These are phyloP conservation scores for Mactromeris polynyma DNA, from an alignment of 2,888 invertebrate genomes.

Conservation along the genomic window DNA sequence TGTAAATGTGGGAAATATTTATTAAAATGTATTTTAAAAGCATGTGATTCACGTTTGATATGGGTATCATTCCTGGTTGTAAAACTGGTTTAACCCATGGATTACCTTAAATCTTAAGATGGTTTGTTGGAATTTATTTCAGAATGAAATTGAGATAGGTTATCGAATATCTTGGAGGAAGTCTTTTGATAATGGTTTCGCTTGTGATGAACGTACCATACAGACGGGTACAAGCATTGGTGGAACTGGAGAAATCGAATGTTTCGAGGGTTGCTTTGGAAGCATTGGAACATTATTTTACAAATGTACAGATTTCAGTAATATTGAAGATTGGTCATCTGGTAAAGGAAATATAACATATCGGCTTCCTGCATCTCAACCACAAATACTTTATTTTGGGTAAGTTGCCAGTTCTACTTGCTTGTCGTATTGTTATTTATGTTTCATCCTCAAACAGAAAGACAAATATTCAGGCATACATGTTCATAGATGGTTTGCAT, in stretches of 20 bases:
- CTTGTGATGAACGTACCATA: slow-evolving; percentile 16
- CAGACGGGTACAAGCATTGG: background rate
- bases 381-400: background rate
- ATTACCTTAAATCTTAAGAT: background rate
- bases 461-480: no score
- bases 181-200: background rate
- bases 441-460: no score
- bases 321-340: slow-evolving; percentile 35
- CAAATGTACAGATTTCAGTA: slow-evolving; percentile 34
- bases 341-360: slow-evolving; percentile 11
- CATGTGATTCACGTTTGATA: no score
- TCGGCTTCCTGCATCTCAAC: background rate
- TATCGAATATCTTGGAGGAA: slow-evolving; percentile 39
- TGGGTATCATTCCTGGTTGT: no score
- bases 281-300: background rate
- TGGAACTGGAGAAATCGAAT: slow-evolving; percentile 15
- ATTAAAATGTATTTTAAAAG: no score
- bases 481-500: no score
- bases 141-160: slow-evolving; percentile 32
- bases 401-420: background rate
- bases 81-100: no score
- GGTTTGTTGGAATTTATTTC: slow-evolving; percentile 4
- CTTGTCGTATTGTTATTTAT: no score
- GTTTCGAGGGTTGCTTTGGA: slow-evolving; percentile 11
- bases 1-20: no score